A percentile compares a stretch with the other conserved stretches of the same genome.
These are phyloP conservation scores for Ornithoptera priamus DNA, from an alignment of 2,888 invertebrate genomes.

Conservation along the genomic window DNA sequence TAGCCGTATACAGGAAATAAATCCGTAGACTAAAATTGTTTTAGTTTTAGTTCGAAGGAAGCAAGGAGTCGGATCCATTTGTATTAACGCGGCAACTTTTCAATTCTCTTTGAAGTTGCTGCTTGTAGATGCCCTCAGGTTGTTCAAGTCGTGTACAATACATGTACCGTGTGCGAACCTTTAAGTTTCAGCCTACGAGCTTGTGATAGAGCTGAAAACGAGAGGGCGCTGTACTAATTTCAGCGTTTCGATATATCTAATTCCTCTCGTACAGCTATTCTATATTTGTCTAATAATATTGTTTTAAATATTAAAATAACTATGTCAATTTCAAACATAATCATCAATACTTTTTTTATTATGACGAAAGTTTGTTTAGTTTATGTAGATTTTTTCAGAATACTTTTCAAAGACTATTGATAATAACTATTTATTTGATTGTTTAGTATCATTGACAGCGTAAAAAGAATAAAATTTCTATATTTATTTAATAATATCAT, in stretches of 20 bases:
- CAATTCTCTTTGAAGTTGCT: constrained; percentile 25
- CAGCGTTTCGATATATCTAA: not conserved
- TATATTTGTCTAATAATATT: not conserved
- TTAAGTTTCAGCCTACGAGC: constrained; percentile 37
- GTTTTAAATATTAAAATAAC: not conserved
- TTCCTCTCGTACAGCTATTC: not conserved
- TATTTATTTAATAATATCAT: no score
- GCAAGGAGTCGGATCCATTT: constrained; percentile 9
- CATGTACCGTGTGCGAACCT: constrained; percentile 32
- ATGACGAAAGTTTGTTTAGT: not conserved
- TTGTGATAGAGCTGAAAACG: constrained; percentile 34
- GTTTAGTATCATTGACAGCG: no score
- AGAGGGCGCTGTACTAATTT: constrained; percentile 39
- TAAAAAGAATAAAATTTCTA: no score
- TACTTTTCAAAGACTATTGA: not conserved
- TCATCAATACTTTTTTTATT: not conserved
- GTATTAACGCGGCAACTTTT: constrained; percentile 5
- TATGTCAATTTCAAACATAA: not conserved
- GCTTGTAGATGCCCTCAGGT: constrained; percentile 16
- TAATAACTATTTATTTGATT: no score
- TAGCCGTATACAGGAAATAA: not conserved
- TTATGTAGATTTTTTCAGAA: no score
- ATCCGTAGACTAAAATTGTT: constrained; percentile 6
- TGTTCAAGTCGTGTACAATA: constrained; percentile 16
- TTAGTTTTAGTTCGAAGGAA: constrained; percentile 3